Percentiles rank a stretch among this genome's conserved stretches.
Evolutionary conservation across 2,888 invertebrate species (phyloP).

Genomic region (Drosophila pseudotalamancana): DNA sequence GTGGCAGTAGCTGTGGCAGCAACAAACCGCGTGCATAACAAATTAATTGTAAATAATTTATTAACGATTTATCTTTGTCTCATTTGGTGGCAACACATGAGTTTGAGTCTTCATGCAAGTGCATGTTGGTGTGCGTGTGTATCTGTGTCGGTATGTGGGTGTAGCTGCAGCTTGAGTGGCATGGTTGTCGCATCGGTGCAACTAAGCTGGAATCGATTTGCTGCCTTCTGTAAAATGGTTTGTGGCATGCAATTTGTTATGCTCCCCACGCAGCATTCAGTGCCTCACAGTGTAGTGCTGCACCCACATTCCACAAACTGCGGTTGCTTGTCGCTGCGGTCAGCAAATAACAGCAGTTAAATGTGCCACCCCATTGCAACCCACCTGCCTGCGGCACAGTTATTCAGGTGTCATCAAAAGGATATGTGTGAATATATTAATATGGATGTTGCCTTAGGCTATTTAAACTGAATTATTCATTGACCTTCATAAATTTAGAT

Average conservation of each 20-base stretch:
- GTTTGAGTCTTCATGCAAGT: slow-evolving; percentile 43
- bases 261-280: slow-evolving; percentile 30
- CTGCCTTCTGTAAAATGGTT: slow-evolving; percentile 60
- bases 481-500: too few species aligned
- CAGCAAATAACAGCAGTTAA: slow-evolving; percentile 28
- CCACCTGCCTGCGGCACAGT: slow-evolving; percentile 9
- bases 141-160: slow-evolving; percentile 15
- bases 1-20: slow-evolving; percentile 20
- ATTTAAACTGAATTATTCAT: too few species aligned
- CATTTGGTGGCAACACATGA: slow-evolving; percentile 66
- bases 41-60: slow-evolving; percentile 81
- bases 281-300: slow-evolving; percentile 17
- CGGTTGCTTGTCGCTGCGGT: slow-evolving; percentile 70
- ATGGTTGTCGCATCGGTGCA: slow-evolving; percentile 52
- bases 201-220: slow-evolving; percentile 60
- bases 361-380: neutral
- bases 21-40: slow-evolving; percentile 65
- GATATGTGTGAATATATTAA: neutral
- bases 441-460: too few species aligned
- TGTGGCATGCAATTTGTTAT: slow-evolving; percentile 78
- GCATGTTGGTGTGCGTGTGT: neutral
- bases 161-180: slow-evolving; percentile 16
- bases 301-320: slow-evolving; percentile 54
- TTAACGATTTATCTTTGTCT: slow-evolving; percentile 78
- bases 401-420: slow-evolving; percentile 21